These are phyloP conservation scores for Panulirus ornatus DNA, from an alignment of 1,140 invertebrate genomes.

Conservation along the genomic window DNA sequence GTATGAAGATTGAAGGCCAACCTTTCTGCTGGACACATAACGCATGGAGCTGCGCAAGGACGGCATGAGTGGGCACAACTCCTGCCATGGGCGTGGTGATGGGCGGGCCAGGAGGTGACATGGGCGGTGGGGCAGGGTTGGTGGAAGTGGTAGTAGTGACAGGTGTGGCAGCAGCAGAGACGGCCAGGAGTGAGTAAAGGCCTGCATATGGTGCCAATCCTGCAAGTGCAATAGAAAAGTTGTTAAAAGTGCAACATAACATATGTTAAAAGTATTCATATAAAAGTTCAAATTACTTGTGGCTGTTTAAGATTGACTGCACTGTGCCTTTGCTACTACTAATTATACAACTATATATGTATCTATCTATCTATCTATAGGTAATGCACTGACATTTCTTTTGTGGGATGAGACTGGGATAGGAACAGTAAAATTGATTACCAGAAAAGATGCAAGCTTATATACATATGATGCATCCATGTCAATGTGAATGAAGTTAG, in stretches of 20 bases:
- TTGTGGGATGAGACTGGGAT: too few relatives aligned
- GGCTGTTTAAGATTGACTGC: too few relatives aligned
- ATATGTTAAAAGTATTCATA: neutral
- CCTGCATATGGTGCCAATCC: constrained; percentile 17
- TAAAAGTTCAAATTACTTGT: too few relatives aligned
- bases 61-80: constrained; percentile 54
- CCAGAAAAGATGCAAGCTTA: too few relatives aligned
- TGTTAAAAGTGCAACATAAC: neutral
- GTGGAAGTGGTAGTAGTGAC: constrained; percentile 24
- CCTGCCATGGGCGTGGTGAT: constrained; percentile 63
- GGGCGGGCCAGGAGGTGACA: constrained; percentile 13
- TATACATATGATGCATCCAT: too few relatives aligned
- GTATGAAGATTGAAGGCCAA: neutral
- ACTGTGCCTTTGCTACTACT: too few relatives aligned
- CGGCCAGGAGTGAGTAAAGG: constrained; percentile 33
- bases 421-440: too few relatives aligned
- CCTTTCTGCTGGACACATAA: constrained; percentile 66
- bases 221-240: neutral
- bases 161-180: constrained; percentile 9
- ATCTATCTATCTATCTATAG: too few relatives aligned
- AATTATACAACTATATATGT: neutral
- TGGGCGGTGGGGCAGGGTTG: neutral
- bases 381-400: too few relatives aligned
- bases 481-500: too few relatives aligned
- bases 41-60: constrained; percentile 57